Evolutionary conservation across 2,113 vertebrate genomes (phyloP).

Genomic region (Paedocypris sp.): DNA sequence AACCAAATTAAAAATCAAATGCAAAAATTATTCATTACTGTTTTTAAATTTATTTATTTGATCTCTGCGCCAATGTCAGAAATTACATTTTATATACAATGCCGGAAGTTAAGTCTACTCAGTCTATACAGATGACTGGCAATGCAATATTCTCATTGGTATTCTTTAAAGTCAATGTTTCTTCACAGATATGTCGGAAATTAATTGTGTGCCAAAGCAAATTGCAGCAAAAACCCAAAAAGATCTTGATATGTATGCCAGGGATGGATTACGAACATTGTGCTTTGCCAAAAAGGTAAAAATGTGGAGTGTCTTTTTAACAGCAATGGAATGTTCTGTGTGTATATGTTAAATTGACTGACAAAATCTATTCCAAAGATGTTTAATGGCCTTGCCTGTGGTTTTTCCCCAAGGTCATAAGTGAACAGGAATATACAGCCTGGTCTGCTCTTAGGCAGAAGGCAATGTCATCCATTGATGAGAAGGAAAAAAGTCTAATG

Average conservation of each 20-base stretch:
- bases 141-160: background rate
- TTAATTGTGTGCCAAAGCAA: constrained; percentile 55
- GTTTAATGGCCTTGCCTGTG: background rate
- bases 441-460: constrained; percentile 73
- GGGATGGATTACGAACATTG: constrained; percentile 77
- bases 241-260: constrained; percentile 77
- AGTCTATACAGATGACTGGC: no score
- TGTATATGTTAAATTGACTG: background rate
- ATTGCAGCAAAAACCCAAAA: constrained; percentile 70
- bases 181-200: background rate
- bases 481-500: constrained; percentile 67
- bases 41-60: no score
- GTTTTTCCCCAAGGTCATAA: constrained; percentile 64
- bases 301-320: background rate
- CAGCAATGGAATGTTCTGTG: background rate
- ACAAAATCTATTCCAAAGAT: background rate
- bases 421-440: constrained; percentile 61
- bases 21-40: no score
- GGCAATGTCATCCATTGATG: constrained; percentile 71
- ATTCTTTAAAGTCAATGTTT: background rate
- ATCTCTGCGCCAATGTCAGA: no score
- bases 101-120: no score
- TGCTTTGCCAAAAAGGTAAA: constrained; percentile 86
- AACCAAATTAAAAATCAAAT: no score
- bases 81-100: no score